Conservation (phyloP, 37 sponge, comb jelly and placozoan genomes). For the Amphimedon queenslandica region DNA sequence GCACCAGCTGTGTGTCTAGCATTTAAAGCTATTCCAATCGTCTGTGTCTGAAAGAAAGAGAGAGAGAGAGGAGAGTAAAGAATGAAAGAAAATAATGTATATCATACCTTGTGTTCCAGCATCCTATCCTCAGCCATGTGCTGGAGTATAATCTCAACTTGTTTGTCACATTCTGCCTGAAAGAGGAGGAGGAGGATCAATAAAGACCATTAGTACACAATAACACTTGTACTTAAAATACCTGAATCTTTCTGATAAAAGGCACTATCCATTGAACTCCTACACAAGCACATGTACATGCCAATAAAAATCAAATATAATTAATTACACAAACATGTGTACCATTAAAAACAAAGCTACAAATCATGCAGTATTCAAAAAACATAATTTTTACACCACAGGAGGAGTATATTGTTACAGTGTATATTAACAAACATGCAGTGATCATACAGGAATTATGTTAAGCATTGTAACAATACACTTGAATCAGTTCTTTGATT, state of each 20-base stretch:
- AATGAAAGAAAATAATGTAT: background rate
- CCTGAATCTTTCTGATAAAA: constrained; percentile 49
- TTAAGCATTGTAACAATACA: no score
- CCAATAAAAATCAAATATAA: background rate
- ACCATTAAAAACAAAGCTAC: no score
- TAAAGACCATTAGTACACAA: no score
- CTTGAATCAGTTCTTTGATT: no score
- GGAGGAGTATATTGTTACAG: no score
- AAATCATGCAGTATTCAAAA: no score
- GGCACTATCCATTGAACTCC: constrained; percentile 25
- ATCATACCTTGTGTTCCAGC: constrained; percentile 62
- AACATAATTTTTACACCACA: no score
- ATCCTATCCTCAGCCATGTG: constrained; percentile 49
- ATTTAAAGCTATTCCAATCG: constrained; percentile 39
- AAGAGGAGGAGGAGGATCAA: no score
- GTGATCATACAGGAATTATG: no score
- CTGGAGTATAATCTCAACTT: constrained; percentile 22
- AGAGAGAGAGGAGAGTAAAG: background rate
- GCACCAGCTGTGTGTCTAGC: constrained; percentile 43
- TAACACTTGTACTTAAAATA: no score
- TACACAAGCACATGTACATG: background rate
- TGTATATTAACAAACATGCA: no score
- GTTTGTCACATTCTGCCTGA: constrained; percentile 75
- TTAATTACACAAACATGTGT: no score
- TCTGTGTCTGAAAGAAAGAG: constrained; percentile 29